These are phyloP conservation scores for Cosmopolites sordidus DNA, from an alignment of 2,888 invertebrate species.

Conservation along the genomic window DNA sequence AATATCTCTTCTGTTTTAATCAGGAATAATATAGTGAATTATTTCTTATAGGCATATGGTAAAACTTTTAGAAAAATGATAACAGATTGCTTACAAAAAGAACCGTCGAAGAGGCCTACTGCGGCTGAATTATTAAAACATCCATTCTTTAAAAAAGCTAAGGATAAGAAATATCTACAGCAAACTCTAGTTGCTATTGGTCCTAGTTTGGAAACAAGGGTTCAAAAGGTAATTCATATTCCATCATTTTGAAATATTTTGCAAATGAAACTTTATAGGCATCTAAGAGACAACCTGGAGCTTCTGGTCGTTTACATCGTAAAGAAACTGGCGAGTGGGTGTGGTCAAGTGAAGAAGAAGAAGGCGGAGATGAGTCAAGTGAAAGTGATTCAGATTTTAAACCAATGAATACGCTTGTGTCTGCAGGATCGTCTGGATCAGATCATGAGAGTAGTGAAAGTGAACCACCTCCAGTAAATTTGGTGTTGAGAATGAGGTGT, in stretches of 20 bases:
- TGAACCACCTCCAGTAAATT: slow-evolving; percentile 59
- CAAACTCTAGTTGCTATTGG: slow-evolving; percentile 81
- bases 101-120: slow-evolving; percentile 89
- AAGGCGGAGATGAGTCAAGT: slow-evolving; percentile 63
- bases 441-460: slow-evolving; percentile 48
- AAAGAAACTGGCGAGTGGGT: slow-evolving; percentile 98
- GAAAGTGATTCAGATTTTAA: slow-evolving; percentile 53
- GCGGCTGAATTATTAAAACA: slow-evolving; percentile 94
- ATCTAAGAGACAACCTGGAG: slow-evolving; percentile 78
- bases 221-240: slow-evolving; percentile 70
- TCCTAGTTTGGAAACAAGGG: slow-evolving; percentile 84
- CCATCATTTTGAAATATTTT: slow-evolving; percentile 1
- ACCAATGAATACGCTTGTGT: slow-evolving; percentile 49
- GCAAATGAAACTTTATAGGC: slow-evolving; percentile 46
- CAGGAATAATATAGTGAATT: slow-evolving; percentile 3
- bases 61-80: slow-evolving; percentile 98
- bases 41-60: slow-evolving; percentile 67
- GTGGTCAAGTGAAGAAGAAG: slow-evolving; percentile 93
- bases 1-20: background rate
- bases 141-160: slow-evolving; percentile 97
- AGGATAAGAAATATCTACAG: slow-evolving; percentile 84
- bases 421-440: slow-evolving; percentile 46
- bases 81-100: slow-evolving; percentile 92
- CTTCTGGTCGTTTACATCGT: slow-evolving; percentile 80
- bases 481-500: slow-evolving; percentile 84